These are phyloP conservation scores for Catharus minimus DNA, from an alignment of 2,113 vertebrate genomes.

Conservation along the genomic window DNA sequence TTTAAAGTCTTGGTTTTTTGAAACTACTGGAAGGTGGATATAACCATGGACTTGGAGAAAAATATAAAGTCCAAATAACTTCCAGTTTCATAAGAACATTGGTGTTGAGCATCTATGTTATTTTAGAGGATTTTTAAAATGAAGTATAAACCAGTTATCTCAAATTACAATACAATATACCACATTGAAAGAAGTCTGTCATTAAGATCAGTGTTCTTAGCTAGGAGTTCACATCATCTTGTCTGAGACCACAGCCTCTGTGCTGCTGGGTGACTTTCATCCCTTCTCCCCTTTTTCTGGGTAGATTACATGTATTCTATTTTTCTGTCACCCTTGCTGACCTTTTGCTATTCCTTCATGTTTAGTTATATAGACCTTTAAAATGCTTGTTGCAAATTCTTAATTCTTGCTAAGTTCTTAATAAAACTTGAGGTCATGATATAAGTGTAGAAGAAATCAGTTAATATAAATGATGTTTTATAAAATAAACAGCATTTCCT, in stretches of 20 bases:
- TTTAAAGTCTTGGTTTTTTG: not conserved
- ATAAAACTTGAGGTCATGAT: not conserved
- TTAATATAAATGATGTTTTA: not conserved
- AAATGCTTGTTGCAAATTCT: not conserved
- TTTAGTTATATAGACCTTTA: not conserved
- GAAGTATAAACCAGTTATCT: not conserved
- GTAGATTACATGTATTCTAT: not conserved
- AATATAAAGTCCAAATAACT: not conserved
- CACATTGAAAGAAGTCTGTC: not conserved
- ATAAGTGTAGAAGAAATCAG: not conserved
- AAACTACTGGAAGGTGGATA: not conserved
- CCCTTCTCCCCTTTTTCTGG: not conserved
- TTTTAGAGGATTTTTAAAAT: not conserved
- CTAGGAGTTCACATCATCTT: not conserved
- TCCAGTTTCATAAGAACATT: not conserved
- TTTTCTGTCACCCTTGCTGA: not conserved
- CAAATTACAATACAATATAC: not conserved
- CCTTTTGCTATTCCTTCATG: not conserved
- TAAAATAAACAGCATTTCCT: not conserved
- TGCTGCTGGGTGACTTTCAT: not conserved
- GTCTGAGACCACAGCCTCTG: not conserved
- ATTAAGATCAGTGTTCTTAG: not conserved
- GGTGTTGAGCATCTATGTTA: not conserved
- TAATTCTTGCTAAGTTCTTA: not conserved
- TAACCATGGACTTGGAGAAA: not conserved